Conservation (phyloP, 1,140 invertebrate species). For the Bathynomus jamesi region DNA sequence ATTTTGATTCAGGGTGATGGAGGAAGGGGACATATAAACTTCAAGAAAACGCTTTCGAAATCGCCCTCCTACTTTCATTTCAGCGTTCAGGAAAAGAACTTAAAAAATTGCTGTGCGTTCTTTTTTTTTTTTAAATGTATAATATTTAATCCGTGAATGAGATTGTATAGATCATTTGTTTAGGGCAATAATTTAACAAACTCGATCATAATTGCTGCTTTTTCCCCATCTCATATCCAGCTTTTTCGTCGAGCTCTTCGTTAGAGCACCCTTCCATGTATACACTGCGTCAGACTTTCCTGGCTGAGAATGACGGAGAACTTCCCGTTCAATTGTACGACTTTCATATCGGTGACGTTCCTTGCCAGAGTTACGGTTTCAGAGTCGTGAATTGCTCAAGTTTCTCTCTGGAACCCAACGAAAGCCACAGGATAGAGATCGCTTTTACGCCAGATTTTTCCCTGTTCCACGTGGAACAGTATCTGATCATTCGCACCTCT, state of each 20-base stretch:
- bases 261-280: slow-evolving; percentile 22
- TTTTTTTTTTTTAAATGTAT: no score
- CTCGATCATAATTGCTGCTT: no score
- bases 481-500: slow-evolving; percentile 50
- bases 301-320: slow-evolving; percentile 79
- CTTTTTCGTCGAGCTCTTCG: slow-evolving; percentile 10
- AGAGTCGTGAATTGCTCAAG: slow-evolving; percentile 71
- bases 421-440: slow-evolving; percentile 76
- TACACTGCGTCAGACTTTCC: slow-evolving; percentile 61
- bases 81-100: slow-evolving; percentile 72
- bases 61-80: slow-evolving; percentile 65
- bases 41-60: slow-evolving; percentile 77
- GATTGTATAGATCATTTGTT: no score
- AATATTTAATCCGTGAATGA: no score
- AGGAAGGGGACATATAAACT: slow-evolving; percentile 73
- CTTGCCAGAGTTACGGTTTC: slow-evolving; percentile 82
- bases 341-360: slow-evolving; percentile 64
- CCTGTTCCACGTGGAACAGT: slow-evolving; percentile 63
- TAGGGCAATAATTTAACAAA: no score
- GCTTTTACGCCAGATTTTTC: slow-evolving; percentile 91
- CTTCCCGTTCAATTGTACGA: slow-evolving; percentile 65
- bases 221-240: no score
- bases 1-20: slow-evolving; percentile 72
- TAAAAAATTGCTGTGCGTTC: slow-evolving; percentile 58
- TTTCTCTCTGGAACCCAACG: slow-evolving; percentile 72